A percentile compares a stretch with the other conserved stretches of the same genome.
Evolutionary conservation across 2,113 vertebrate species (phyloP).

Genomic region (Eublepharis macularius): DNA sequence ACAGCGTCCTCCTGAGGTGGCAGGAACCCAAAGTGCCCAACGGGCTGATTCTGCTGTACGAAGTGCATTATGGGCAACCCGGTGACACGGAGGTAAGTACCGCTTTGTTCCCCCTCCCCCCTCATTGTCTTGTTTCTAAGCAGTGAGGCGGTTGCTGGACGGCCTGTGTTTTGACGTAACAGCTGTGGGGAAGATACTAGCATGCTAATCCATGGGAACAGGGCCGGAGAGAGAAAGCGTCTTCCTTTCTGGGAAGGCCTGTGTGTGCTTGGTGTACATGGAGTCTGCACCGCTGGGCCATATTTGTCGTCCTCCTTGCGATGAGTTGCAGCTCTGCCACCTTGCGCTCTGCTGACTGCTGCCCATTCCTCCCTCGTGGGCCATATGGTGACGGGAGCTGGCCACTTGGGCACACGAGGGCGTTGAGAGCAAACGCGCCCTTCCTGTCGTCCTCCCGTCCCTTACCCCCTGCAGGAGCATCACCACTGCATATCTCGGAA

Average conservation of each 20-base stretch:
- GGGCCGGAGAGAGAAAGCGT: too few species aligned
- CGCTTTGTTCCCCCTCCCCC: background rate
- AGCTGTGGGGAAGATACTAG: rapidly evolving
- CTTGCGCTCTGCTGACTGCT: background rate
- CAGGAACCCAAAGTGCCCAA: constrained; percentile 89
- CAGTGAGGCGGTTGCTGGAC: background rate
- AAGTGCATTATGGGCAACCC: constrained; percentile 88
- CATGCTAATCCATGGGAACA: background rate
- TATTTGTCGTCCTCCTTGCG: background rate
- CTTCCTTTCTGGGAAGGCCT: too few species aligned
- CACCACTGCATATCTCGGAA: constrained; percentile 87
- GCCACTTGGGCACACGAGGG: background rate
- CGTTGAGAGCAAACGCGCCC: rapidly evolving
- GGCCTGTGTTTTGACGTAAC: background rate
- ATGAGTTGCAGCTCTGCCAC: background rate
- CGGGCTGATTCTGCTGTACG: constrained; percentile 93
- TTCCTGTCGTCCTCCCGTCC: background rate
- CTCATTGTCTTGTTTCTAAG: background rate
- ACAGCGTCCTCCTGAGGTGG: constrained; percentile 87
- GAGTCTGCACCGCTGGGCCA: background rate
- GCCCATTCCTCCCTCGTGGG: background rate
- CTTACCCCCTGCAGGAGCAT: background rate
- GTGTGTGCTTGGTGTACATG: too few species aligned
- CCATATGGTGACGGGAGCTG: background rate
- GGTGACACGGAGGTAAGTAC: constrained; percentile 87